A percentile compares a stretch with the other conserved stretches of the same genome.
Evolutionary conservation across 2,113 vertebrate genomes (phyloP).

Genomic region (Jaculus jaculus): DNA sequence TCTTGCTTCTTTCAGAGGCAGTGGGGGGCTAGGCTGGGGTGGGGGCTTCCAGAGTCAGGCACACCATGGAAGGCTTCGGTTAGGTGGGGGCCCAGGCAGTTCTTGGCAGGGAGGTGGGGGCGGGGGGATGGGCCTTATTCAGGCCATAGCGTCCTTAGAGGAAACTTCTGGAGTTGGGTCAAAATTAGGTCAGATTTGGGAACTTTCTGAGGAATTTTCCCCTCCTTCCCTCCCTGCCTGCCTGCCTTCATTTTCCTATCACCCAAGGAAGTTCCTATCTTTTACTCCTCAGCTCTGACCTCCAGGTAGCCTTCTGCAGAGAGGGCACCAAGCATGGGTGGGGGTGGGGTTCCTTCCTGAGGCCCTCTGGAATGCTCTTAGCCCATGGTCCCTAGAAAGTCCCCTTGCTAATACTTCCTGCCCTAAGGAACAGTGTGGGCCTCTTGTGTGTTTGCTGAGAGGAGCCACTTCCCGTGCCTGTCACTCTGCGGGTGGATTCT

Average conservation of each 20-base stretch:
- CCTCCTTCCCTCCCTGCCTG: slow-evolving; percentile 38
- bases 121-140: not conserved
- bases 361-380: not conserved
- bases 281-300: not conserved
- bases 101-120: not conserved
- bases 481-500: not conserved
- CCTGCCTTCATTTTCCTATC: slow-evolving; percentile 47
- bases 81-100: not conserved
- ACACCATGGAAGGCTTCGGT: not conserved
- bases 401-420: not conserved
- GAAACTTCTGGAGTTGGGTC: slow-evolving; percentile 67
- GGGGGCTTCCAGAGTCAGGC: not conserved
- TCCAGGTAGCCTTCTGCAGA: not conserved
- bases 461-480: not conserved
- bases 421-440: not conserved
- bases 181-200: slow-evolving; percentile 76
- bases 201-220: slow-evolving; percentile 76
- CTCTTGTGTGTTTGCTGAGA: not conserved
- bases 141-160: slow-evolving; percentile 49
- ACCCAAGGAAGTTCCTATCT: not conserved
- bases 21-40: not conserved
- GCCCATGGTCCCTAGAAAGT: not conserved
- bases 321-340: not conserved
- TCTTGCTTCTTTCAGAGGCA: not conserved
- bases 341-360: not conserved